A percentile compares a stretch with the other conserved stretches of the same genome.
These are phyloP conservation scores for Chiroxiphia lanceolata DNA, from an alignment of 2,797 vertebrate species.

Conservation along the genomic window DNA sequence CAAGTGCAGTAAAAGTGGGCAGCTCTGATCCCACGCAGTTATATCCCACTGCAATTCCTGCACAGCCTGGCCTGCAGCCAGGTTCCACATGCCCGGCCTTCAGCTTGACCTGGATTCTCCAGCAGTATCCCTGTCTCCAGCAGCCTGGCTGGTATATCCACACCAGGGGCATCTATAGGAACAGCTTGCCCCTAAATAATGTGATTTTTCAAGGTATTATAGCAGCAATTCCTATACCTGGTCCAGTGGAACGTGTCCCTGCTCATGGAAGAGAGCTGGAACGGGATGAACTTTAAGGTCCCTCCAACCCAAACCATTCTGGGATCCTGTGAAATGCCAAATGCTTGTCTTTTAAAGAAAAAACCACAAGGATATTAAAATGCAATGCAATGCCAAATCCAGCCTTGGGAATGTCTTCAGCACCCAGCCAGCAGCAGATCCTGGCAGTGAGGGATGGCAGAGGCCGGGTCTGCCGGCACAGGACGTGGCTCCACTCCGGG, in stretches of 20 bases:
- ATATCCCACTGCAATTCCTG: background rate
- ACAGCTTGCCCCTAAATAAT: background rate
- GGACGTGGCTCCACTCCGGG: rapidly evolving
- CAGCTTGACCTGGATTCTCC: background rate
- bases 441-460: background rate
- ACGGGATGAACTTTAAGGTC: background rate
- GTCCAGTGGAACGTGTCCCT: background rate
- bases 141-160: rapidly evolving
- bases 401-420: background rate
- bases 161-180: background rate
- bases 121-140: background rate
- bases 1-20: rapidly evolving
- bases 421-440: background rate
- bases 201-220: background rate
- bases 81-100: rapidly evolving
- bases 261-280: background rate
- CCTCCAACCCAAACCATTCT: background rate
- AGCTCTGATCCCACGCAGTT: background rate
- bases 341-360: background rate
- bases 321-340: background rate
- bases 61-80: background rate
- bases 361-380: background rate
- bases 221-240: background rate
- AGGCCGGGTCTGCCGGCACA: rapidly evolving
- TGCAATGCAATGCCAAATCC: background rate